Conservation (phyloP, 92 coral and sea anemone genomes). For the Umimayanthus kanabou region DNA sequence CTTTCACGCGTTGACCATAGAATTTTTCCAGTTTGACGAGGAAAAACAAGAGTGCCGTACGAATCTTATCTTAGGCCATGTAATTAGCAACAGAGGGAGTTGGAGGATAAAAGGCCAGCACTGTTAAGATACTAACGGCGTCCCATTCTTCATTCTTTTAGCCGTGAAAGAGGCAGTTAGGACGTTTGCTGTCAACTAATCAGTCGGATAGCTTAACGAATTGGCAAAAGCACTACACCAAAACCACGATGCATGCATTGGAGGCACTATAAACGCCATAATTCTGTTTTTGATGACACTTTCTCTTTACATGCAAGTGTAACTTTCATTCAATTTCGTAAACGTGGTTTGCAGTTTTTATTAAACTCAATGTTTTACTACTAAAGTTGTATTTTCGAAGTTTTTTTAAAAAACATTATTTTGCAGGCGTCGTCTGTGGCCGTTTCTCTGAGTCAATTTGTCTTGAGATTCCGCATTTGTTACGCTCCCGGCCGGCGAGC, state of each 20-base stretch:
- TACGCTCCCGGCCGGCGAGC: no score
- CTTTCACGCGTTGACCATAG: not conserved
- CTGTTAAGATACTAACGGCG: no score
- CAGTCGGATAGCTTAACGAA: not conserved
- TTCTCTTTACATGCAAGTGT: not conserved
- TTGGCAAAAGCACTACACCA: not conserved
- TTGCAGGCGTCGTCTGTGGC: no score
- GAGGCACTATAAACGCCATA: not conserved
- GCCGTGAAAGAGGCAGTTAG: not conserved
- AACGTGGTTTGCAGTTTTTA: not conserved
- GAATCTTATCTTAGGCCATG: not conserved
- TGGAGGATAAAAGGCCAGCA: not conserved
- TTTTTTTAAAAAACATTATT: no score
- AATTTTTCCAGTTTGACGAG: not conserved
- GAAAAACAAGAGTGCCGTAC: not conserved
- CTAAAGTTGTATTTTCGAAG: not conserved
- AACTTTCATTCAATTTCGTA: not conserved
- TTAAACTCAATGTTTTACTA: no score
- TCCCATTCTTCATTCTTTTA: no score
- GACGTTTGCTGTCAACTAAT: not conserved
- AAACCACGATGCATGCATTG: no score
- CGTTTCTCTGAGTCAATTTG: no score
- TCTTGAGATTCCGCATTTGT: no score
- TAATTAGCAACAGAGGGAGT: not conserved
- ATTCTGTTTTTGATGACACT: not conserved